These are phyloP conservation scores for Mellilla xanthometata DNA, from an alignment of 2,888 invertebrate species.

Conservation along the genomic window DNA sequence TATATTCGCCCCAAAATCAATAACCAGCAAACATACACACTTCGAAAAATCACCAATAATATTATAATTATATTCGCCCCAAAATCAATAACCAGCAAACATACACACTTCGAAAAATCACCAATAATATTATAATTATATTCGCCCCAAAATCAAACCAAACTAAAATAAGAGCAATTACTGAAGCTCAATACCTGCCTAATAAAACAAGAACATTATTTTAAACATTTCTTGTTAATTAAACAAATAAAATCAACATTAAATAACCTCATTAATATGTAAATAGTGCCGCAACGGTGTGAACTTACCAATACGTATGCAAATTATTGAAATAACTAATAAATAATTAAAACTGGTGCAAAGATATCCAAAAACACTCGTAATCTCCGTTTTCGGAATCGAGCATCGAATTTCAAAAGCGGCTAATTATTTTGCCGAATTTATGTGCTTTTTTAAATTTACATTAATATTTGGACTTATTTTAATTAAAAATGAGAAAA, in stretches of 20 bases:
- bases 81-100: no score
- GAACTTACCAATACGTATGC: conserved; percentile 16
- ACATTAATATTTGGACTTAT: no score
- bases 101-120: no score
- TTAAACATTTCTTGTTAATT: conserved; percentile 8
- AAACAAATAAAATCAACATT: conserved; percentile 15
- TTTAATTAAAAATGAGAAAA: no score
- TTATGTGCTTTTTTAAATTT: no score
- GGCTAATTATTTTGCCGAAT: background rate
- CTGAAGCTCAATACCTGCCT: background rate
- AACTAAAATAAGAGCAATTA: background rate
- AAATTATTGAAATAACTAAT: conserved; percentile 10
- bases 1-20: no score
- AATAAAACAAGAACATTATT: conserved; percentile 1
- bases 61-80: no score
- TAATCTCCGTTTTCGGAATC: conserved; percentile 2
- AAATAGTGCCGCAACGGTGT: conserved; percentile 4
- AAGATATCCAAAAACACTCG: conserved; percentile 1
- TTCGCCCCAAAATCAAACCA: background rate
- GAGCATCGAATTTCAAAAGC: background rate
- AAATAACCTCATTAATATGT: conserved; percentile 13
- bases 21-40: no score
- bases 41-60: no score
- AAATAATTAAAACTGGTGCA: conserved; percentile 17
- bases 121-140: no score